Base-by-base conservation (phyloP, 2,888 invertebrate species). In the Leucophenga montana region DNA sequence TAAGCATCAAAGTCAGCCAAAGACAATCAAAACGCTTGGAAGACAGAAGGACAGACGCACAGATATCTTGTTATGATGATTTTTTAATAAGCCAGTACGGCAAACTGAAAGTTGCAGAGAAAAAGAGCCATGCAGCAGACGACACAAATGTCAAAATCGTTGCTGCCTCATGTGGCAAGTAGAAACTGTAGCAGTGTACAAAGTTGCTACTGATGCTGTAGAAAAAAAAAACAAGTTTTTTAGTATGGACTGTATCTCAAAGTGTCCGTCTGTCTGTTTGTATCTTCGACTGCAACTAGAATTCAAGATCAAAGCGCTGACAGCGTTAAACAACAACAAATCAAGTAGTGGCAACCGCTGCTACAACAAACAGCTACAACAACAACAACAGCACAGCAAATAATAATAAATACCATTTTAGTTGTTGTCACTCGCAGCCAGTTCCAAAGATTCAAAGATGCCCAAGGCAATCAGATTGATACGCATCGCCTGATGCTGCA, bases 1-100 rank as follows among this genome's bases (percentile, higher is more conserved):
- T 73, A 76, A 84, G 82, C 82, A 85, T 81, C 81, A 81, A 81
- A 81, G 81, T 82, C 81, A 81, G 83, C 82, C 82, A 76, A 72
- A 78, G 46, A 78, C 70, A 70, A 72, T 76, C 73, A 68, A 70
- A 66, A 44, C 56, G n/a, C n/a, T n/a, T n/a, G 16, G 59, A 71
- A 65, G 67, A 69, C 73, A 16, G 54, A 31, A 68, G 70, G 80
- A 64, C 56, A 54, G 18, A 54, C 54, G n/a, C 14, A 54, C 18
- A 54, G 53, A 16, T 20, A 16, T 33, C 85, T 84, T 81, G 85
- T 83, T 81, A 84, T 81, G 84, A 81, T 83, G 76, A 83, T 83
- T 75, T 81, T 69, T 67, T 66, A 61, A 61, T 61, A 61, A 61
- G 61, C 61, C 33, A 59, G 39, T n/a, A n/a, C 31, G 18, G 14